A percentile compares a stretch with the other conserved stretches of the same genome.
Conservation (phyloP, 2,113 vertebrate genomes). For the Chamaetylas fuelleborni region DNA sequence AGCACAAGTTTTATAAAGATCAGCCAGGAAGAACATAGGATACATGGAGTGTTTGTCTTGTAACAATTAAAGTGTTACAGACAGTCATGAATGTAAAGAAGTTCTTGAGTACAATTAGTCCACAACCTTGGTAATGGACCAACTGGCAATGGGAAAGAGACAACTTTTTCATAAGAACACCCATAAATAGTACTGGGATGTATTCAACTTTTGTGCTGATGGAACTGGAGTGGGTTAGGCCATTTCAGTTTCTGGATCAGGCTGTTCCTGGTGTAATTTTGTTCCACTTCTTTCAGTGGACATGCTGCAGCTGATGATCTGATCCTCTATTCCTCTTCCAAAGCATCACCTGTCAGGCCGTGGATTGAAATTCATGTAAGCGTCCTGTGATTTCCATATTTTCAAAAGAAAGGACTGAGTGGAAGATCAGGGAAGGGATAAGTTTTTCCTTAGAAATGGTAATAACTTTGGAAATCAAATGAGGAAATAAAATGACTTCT, state of each 20-base stretch:
- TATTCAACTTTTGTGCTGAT: neutral
- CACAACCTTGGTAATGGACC: neutral
- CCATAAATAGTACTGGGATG: neutral
- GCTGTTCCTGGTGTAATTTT: neutral
- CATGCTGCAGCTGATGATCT: neutral
- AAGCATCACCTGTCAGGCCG: slow-evolving; percentile 9
- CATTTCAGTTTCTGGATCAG: slow-evolving; percentile 15
- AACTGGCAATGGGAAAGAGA: neutral
- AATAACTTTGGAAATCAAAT: slow-evolving; percentile 68
- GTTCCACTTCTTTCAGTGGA: neutral
- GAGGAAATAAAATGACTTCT: slow-evolving; percentile 68
- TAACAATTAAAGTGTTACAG: neutral
- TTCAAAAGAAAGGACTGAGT: slow-evolving; percentile 33
- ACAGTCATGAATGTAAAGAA: neutral
- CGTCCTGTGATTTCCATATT: slow-evolving; percentile 15
- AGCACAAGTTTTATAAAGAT: neutral
- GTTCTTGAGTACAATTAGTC: neutral
- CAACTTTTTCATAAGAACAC: neutral
- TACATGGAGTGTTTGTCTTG: neutral
- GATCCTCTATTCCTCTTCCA: slow-evolving; percentile 42
- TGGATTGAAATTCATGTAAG: neutral
- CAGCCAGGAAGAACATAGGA: neutral
- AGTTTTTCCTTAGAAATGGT: slow-evolving; percentile 68
- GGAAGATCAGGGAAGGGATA: slow-evolving; percentile 31
- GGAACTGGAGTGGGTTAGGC: neutral